Evolutionary conservation across 2,888 invertebrate genomes (phyloP).

Genomic region (Allophyes oxyacanthae): DNA sequence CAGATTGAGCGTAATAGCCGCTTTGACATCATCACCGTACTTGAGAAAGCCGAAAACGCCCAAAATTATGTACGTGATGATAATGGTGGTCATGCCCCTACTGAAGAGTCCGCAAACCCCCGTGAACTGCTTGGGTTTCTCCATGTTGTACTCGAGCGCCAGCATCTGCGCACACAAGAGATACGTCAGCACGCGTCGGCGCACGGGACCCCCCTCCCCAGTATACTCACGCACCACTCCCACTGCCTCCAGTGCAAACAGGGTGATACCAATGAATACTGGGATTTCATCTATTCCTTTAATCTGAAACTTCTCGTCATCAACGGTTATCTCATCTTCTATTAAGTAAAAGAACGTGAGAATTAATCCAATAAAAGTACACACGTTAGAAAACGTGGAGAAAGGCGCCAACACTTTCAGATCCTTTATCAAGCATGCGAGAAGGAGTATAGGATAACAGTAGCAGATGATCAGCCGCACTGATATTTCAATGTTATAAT

Average conservation of each 20-base stretch:
- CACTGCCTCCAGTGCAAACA: conserved; percentile 88
- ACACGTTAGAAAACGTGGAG: conserved; percentile 94
- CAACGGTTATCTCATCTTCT: conserved; percentile 89
- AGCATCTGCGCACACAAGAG: conserved; percentile 90
- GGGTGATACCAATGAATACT: conserved; percentile 95
- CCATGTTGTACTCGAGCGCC: conserved; percentile 98
- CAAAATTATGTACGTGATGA: conserved; percentile 93
- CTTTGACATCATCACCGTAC: conserved; percentile 92
- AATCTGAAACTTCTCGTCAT: conserved; percentile 84
- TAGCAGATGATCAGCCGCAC: conserved; percentile 89
- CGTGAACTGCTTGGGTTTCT: conserved; percentile 93
- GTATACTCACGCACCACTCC: conserved; percentile 3
- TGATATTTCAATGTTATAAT: conserved; percentile 70
- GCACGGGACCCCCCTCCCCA: neutral
- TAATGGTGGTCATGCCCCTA: conserved; percentile 93
- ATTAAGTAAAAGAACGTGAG: conserved; percentile 93
- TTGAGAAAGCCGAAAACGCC: conserved; percentile 96
- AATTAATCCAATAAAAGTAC: conserved; percentile 92
- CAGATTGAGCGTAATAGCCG: conserved; percentile 95
- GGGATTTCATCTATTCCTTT: conserved; percentile 90
- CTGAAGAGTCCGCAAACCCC: conserved; percentile 94
- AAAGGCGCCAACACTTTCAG: conserved; percentile 94
- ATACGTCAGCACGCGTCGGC: neutral
- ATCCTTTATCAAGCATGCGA: conserved; percentile 91
- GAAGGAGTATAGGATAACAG: conserved; percentile 89